These are phyloP conservation scores for Amia ocellicauda DNA, from an alignment of 2,113 vertebrate genomes.

Conservation along the genomic window DNA sequence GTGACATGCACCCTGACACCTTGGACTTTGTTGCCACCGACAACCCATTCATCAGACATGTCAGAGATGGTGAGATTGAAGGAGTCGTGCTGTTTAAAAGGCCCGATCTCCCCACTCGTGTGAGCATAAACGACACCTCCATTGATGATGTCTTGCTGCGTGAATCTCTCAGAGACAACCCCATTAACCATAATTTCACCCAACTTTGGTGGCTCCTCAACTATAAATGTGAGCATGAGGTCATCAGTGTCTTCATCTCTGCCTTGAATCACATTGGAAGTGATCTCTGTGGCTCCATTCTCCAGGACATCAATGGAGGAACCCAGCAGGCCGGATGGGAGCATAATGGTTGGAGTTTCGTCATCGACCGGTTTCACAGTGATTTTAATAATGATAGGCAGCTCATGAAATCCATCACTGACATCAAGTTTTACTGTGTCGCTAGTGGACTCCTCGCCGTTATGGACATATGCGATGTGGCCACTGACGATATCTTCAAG, in stretches of 20 bases:
- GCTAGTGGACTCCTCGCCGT: constrained; percentile 31
- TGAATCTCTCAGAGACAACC: constrained; percentile 44
- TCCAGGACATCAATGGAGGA: constrained; percentile 52
- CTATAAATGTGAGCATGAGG: constrained; percentile 46
- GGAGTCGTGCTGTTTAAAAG: constrained; percentile 41
- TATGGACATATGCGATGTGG: constrained; percentile 61
- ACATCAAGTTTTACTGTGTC: constrained; percentile 53
- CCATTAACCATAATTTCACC: constrained; percentile 47
- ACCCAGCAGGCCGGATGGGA: constrained; percentile 33
- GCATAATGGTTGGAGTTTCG: constrained; percentile 35
- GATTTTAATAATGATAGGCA: constrained; percentile 47
- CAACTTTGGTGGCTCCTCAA: constrained; percentile 48
- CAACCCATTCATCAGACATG: constrained; percentile 38
- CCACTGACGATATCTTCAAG: constrained; percentile 66
- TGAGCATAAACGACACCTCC: constrained; percentile 48
- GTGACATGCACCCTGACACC: constrained; percentile 46
- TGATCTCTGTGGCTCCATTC: constrained; percentile 48
- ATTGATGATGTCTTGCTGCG: constrained; percentile 51
- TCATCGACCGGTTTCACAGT: constrained; percentile 41
- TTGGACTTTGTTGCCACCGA: constrained; percentile 43
- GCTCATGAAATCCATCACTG: constrained; percentile 46
- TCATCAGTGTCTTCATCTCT: constrained; percentile 41
- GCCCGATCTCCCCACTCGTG: constrained; percentile 53
- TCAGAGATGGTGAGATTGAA: constrained; percentile 54
- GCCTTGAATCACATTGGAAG: constrained; percentile 35